Percentiles rank a stretch among this genome's conserved stretches.
These are phyloP conservation scores for Rhynchomys soricoides DNA, from an alignment of 2,113 vertebrate species.

Conservation along the genomic window DNA sequence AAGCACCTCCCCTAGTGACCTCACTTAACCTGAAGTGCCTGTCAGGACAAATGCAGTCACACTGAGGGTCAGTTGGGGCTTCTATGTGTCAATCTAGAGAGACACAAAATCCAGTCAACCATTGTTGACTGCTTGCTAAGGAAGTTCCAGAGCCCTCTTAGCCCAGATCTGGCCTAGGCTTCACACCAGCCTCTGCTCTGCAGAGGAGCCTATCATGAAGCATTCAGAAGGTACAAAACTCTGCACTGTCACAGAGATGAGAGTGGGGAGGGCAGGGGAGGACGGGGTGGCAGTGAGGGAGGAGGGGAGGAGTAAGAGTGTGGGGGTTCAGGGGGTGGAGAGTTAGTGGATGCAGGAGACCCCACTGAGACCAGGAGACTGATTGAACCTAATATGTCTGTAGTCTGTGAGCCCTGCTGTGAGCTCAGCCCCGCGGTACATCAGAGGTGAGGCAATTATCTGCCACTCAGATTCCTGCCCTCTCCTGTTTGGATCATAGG, in stretches of 20 bases:
- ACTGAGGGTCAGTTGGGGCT: neutral
- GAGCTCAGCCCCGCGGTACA: neutral
- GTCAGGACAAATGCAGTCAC: neutral
- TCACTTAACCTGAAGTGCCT: neutral
- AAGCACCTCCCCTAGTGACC: neutral
- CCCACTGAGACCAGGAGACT: neutral
- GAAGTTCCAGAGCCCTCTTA: neutral
- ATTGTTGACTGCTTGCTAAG: neutral
- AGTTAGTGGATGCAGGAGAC: neutral
- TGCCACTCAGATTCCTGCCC: neutral
- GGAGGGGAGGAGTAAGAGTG: too few species aligned
- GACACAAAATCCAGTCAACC: neutral
- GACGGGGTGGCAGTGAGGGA: too few species aligned
- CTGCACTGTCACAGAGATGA: neutral
- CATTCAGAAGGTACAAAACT: too few species aligned
- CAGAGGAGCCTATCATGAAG: rapidly evolving
- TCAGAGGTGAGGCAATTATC: rapidly evolving
- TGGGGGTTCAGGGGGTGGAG: too few species aligned
- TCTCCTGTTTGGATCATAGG: neutral
- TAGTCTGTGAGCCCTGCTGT: rapidly evolving
- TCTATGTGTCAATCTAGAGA: neutral
- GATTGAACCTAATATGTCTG: neutral
- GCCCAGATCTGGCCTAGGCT: neutral
- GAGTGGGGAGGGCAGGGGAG: too few species aligned
- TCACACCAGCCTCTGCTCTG: neutral